These are phyloP conservation scores for Acipenser ruthenus DNA, from an alignment of 2,797 vertebrate genomes.

Conservation along the genomic window DNA sequence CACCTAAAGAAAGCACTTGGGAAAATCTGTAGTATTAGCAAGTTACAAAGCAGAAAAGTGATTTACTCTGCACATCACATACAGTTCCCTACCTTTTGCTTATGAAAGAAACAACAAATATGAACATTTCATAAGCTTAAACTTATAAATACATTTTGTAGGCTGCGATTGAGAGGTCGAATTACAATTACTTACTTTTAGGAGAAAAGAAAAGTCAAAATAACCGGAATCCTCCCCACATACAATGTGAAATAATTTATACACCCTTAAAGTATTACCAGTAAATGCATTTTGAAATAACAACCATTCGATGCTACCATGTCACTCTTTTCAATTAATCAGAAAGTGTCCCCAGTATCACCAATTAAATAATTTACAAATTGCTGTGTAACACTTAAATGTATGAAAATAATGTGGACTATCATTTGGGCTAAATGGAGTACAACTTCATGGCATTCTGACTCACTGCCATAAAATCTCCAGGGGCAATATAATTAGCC, in stretches of 20 bases:
- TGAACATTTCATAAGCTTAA: conserved; percentile 42
- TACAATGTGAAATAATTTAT: neutral
- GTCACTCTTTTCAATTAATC: conserved; percentile 18
- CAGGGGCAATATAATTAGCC: conserved; percentile 17
- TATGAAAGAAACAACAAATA: neutral
- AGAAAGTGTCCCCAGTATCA: conserved; percentile 27
- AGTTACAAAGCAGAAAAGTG: conserved; percentile 11
- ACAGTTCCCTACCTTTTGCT: no score
- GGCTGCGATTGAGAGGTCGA: conserved; percentile 7
- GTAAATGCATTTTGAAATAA: neutral
- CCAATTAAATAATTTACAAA: conserved; percentile 19
- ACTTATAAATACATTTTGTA: conserved; percentile 2
- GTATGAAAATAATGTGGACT: neutral
- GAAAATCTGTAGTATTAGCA: conserved; percentile 15
- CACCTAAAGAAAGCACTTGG: no score
- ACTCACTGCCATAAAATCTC: conserved; percentile 37
- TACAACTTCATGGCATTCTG: conserved; percentile 14
- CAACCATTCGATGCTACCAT: conserved; percentile 23
- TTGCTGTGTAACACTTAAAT: conserved; percentile 15
- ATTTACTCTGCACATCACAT: no score
- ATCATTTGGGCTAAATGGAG: neutral
- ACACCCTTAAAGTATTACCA: neutral
- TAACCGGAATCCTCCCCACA: conserved; percentile 19
- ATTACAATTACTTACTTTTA: conserved; percentile 28
- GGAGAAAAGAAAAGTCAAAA: conserved; percentile 23